These are phyloP conservation scores for Patella depressa DNA, from an alignment of 2,888 invertebrate genomes.

Conservation along the genomic window DNA sequence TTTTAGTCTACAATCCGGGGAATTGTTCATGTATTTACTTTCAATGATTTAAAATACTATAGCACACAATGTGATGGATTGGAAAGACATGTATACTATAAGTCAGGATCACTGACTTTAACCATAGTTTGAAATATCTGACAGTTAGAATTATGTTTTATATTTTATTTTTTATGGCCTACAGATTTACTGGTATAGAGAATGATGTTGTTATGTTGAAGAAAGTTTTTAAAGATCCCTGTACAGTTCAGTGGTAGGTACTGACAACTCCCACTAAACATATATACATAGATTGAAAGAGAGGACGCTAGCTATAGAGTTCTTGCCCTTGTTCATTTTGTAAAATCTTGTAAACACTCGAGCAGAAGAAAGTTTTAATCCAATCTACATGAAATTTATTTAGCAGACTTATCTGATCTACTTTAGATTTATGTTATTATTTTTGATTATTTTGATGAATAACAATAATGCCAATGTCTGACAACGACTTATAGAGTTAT, in stretches of 20 bases:
- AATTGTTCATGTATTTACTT: neutral
- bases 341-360: too few relatives aligned
- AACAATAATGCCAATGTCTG: too few relatives aligned
- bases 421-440: too few relatives aligned
- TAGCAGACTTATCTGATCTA: too few relatives aligned
- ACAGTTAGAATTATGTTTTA: too few relatives aligned
- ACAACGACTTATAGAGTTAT: too few relatives aligned
- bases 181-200: slow-evolving; percentile 65
- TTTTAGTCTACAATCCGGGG: neutral
- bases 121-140: too few relatives aligned
- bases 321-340: neutral
- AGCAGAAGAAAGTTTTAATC: too few relatives aligned
- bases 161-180: slow-evolving; percentile 23
- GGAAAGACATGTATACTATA: neutral
- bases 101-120: neutral
- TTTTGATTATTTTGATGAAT: too few relatives aligned
- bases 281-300: too few relatives aligned
- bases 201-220: slow-evolving; percentile 65
- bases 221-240: slow-evolving; percentile 50
- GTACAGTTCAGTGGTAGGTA: slow-evolving; percentile 48
- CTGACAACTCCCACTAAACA: too few relatives aligned
- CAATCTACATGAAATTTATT: too few relatives aligned
- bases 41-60: neutral
- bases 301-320: neutral
- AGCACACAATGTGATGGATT: neutral